Evolutionary conservation across 2,888 invertebrate species (phyloP), one percentile per base, ranked within the genome.

Genomic region (Melinaea marsaeus): DNA sequence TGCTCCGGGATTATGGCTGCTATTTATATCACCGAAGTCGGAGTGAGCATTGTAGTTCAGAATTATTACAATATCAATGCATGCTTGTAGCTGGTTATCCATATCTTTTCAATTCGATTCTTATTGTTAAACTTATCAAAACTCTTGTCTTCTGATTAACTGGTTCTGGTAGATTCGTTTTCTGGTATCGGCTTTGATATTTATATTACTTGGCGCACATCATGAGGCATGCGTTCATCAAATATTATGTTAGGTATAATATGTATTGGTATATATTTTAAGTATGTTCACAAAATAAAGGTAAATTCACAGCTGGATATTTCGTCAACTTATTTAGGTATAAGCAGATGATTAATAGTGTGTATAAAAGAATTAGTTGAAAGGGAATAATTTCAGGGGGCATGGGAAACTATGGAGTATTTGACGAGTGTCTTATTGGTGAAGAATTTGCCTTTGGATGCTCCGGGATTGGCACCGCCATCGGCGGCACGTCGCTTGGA

Each of bases 1-100:
- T 99, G 99, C 83, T 95, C 98, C 47, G 98, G 97, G 60, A 94
- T 97, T 58, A 93, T 94, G 92, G 97, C 98, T n/a, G 97, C 98
- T 3, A 85, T 98, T 63, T 96, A 94, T 91, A 96, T 94, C 64
- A 97, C 95, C 76, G 94, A 94, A 54, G 92, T 98, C 63, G 96
- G 94, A 63, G 93, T 93, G 89, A 89, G 75, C 68, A 59, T 57
- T 47, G 32, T 35, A 13, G 56, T 56, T 35, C 34, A 37, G 35
- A 56, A 13, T n/a, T 56, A 56, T 61, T 11, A 11, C 9, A 42
- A 42, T 11, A 42, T 48, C 37, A 51, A 13, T 48, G 61, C 61
- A 61, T 61, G 56, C 9, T 5, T 55, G 34, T 11, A 46, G 13
- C 13, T 34, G 42, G 42, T 42, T 42, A 42, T 11, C 7, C 11